Evolutionary conservation across 2,888 invertebrate genomes (phyloP).

Genomic region (Gasteruption jaculator): DNA sequence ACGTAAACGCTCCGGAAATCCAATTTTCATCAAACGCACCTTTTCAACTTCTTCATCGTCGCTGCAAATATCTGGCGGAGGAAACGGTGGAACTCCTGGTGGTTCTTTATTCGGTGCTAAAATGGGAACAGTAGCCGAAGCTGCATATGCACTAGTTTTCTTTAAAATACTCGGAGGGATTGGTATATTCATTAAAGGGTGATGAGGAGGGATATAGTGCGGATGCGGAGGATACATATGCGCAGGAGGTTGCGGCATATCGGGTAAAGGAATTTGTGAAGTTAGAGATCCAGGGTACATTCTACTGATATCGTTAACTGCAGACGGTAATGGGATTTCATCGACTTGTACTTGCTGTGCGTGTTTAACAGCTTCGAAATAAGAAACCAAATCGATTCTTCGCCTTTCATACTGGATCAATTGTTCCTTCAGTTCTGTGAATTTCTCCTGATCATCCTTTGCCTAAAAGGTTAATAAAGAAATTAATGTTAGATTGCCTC

Average conservation of each 20-base stretch:
- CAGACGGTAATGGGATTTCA: slow-evolving; percentile 87
- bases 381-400: slow-evolving; percentile 80
- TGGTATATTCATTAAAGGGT: slow-evolving; percentile 56
- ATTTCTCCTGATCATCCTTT: slow-evolving; percentile 93
- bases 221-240: slow-evolving; percentile 44
- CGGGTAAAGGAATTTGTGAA: slow-evolving; percentile 60
- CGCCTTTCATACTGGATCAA: slow-evolving; percentile 91
- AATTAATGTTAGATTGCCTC: slow-evolving; percentile 20
- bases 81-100: slow-evolving; percentile 84
- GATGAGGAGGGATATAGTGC: slow-evolving; percentile 47
- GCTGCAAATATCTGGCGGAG: slow-evolving; percentile 70
- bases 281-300: slow-evolving; percentile 50
- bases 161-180: slow-evolving; percentile 67
- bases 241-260: slow-evolving; percentile 46
- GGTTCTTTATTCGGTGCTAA: slow-evolving; percentile 60
- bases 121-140: slow-evolving; percentile 40
- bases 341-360: slow-evolving; percentile 94
- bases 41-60: slow-evolving; percentile 56
- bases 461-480: slow-evolving; percentile 58
- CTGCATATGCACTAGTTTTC: slow-evolving; percentile 60
- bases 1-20: not conserved
- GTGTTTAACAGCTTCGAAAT: slow-evolving; percentile 91
- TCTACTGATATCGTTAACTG: slow-evolving; percentile 39
- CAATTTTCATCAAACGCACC: slow-evolving; percentile 24
- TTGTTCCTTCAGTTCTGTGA: slow-evolving; percentile 84